phyloP scores from a whole-genome alignment of 2,888 invertebrate genomes.

The Rhopalosiphum nymphaeae region DNA sequence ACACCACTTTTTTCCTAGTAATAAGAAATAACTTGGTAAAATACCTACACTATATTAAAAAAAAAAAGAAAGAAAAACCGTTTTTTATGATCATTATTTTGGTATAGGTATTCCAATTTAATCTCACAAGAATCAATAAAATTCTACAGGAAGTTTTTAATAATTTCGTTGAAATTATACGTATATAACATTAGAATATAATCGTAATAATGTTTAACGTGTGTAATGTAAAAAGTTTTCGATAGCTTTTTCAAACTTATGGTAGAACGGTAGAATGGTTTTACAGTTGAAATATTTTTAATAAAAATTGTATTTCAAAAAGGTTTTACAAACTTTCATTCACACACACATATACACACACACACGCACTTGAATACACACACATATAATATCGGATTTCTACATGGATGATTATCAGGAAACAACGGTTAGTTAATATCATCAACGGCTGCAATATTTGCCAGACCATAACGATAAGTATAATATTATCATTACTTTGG shows the following conservation, averaged over 20 bases:
- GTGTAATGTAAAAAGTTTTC: conserved; percentile 10
- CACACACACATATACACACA: no score
- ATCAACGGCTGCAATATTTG: conserved; percentile 11
- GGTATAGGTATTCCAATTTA: background rate
- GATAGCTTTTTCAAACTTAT: background rate
- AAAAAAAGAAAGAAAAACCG: background rate
- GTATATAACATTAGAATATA: conserved; percentile 20
- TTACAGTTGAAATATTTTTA: conserved; percentile 11
- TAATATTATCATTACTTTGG: background rate
- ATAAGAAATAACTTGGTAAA: background rate
- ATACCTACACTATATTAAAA: background rate
- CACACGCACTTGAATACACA: background rate
- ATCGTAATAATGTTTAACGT: background rate
- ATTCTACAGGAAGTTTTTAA: conserved; percentile 2
- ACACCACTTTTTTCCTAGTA: background rate
- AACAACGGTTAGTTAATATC: conserved; percentile 51
- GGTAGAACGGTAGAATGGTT: conserved; percentile 34
- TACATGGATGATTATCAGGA: conserved; percentile 39
- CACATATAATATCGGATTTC: conserved; percentile 15
- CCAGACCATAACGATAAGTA: conserved; percentile 39
- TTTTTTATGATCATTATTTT: background rate
- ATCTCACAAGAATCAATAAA: background rate
- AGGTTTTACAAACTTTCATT: background rate
- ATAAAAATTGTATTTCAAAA: background rate
- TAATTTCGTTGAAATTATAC: background rate